A percentile compares a stretch with the other conserved stretches of the same genome.
Conservation (phyloP, 2,113 vertebrate species). For the Apaloderma vittatum region DNA sequence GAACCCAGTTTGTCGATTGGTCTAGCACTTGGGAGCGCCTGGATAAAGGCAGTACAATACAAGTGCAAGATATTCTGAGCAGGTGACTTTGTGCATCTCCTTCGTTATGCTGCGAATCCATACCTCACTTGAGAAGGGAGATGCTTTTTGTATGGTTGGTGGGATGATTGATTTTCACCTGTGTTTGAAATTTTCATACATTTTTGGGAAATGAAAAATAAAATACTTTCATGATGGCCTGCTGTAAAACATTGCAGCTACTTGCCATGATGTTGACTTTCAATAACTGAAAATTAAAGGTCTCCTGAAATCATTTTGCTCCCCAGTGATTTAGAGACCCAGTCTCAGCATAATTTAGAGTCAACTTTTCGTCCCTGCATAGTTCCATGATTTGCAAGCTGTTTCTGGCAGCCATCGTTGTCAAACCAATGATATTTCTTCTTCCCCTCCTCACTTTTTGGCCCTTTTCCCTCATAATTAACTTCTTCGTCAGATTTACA, state of each 20-base stretch:
- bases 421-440: conserved; percentile 76
- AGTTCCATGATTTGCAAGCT: conserved; percentile 80
- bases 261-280: conserved; percentile 73
- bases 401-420: conserved; percentile 75
- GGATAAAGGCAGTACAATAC: background rate
- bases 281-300: conserved; percentile 78
- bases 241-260: conserved; percentile 69
- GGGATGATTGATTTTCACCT: conserved; percentile 40
- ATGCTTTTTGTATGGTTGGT: conserved; percentile 12
- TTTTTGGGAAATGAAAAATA: conserved; percentile 71
- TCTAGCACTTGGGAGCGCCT: background rate
- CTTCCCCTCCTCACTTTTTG: conserved; percentile 69
- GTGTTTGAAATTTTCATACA: conserved; percentile 47
- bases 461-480: conserved; percentile 75
- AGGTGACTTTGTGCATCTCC: conserved; percentile 2
- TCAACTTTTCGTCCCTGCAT: conserved; percentile 64
- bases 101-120: conserved; percentile 13
- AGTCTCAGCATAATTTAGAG: conserved; percentile 77
- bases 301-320: conserved; percentile 74
- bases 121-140: background rate
- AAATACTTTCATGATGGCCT: conserved; percentile 52
- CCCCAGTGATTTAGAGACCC: conserved; percentile 78
- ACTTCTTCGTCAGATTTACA: conserved; percentile 72
- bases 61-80: background rate
- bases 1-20: background rate